Base-by-base conservation (phyloP, 2,113 vertebrate species). In the Seriola aureovittata region DNA sequence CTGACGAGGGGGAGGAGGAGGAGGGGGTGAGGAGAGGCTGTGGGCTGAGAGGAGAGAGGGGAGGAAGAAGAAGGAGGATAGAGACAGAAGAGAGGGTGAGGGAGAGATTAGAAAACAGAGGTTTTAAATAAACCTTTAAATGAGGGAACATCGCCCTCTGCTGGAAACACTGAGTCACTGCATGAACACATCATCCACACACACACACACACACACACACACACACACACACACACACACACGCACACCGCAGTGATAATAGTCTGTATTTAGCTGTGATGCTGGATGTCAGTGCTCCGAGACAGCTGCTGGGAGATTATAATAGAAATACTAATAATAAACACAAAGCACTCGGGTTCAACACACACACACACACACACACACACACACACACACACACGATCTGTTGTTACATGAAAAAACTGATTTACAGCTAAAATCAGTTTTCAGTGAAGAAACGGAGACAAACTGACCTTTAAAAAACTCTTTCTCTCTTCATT, bases 1-100 rank as follows among this genome's bases (percentile, higher is more conserved):
- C 88, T 96, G 96, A 93, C 62, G 91, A 80, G 78, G 65, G 36
- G 54, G 57, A 8, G 95, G 95, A 3, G 96, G 96, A 23, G 81
- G 55, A 38, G 81, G 71, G 0, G 80, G 50, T 13, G 96, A 97
- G n/a, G 94, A 97, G 68, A 96, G 92, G 64, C 96, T 96, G 71
- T 95, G 93, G 68, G 96, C 96, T 96, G 75, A 3, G 34, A 36
- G 21, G 52, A 29, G 58, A 10, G 3, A 19, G 17, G 94, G 95
- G 8, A 17, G 21, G 12, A 7, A 48, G 95, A 4, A 2, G 21
- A 38, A 38, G 4, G 36, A 59, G 16, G 25, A 12, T 6, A 9
- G 46, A 7, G 48, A 29, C 4, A 23, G 16, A 16, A 8, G 9
- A 44, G n/a, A 46, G 40, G 4, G 9, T 3, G 48, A 4, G 32